Percentiles rank a stretch among this genome's conserved stretches.
These are phyloP conservation scores for Nycticorax nycticorax DNA, from an alignment of 2,113 vertebrate genomes.

Conservation along the genomic window DNA sequence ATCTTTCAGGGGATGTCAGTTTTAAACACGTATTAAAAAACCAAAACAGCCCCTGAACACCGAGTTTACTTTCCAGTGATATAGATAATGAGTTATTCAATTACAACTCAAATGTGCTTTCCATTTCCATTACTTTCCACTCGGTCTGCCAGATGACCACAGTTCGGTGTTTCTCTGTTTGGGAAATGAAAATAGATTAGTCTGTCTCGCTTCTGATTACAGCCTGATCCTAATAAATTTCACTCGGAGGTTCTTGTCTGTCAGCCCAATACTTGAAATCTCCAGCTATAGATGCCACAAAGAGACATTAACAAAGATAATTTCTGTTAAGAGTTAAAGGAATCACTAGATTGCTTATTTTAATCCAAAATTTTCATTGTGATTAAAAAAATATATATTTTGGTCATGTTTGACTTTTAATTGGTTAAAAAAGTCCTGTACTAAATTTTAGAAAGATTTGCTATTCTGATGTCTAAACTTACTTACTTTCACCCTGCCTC, in stretches of 20 bases:
- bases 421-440: not conserved
- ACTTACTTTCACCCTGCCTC: not conserved
- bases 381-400: not conserved
- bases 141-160: not conserved
- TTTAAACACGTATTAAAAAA: not conserved
- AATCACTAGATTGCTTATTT: not conserved
- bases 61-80: not conserved
- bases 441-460: not conserved
- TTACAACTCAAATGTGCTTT: slow-evolving; percentile 13
- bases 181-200: slow-evolving; percentile 5
- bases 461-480: not conserved
- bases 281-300: not conserved
- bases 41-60: not conserved
- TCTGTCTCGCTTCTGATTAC: not conserved
- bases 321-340: not conserved
- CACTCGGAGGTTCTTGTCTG: not conserved
- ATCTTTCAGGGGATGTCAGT: not conserved
- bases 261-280: not conserved
- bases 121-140: slow-evolving; percentile 45
- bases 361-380: not conserved
- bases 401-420: not conserved
- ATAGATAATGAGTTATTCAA: slow-evolving; percentile 9
- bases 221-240: not conserved
- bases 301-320: not conserved
- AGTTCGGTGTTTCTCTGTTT: not conserved